A percentile compares a stretch with the other conserved stretches of the same genome.
Conservation (phyloP, 2,113 vertebrate species). For the Turnix velox region DNA sequence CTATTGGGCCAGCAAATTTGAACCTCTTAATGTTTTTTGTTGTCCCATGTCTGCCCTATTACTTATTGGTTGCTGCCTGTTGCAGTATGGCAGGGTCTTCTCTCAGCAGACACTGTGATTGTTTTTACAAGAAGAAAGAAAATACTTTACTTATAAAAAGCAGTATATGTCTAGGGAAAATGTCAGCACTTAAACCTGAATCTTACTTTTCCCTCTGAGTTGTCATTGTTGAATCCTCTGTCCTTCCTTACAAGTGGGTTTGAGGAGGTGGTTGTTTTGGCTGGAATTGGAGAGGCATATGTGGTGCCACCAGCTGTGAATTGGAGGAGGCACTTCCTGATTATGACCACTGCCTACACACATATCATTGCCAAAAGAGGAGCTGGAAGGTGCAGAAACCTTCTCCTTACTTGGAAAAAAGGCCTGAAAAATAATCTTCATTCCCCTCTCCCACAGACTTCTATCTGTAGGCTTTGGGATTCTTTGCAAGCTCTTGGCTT, state of each 20-base stretch:
- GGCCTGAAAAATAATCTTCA: background rate
- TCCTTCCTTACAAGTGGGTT: slow-evolving; percentile 52
- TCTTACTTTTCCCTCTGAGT: slow-evolving; percentile 5
- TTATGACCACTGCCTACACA: slow-evolving; percentile 66
- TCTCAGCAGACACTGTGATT: background rate
- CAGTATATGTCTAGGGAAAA: background rate
- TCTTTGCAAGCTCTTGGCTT: background rate
- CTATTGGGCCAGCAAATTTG: background rate
- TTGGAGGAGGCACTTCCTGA: slow-evolving; percentile 68
- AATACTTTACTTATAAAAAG: background rate
- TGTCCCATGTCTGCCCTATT: background rate
- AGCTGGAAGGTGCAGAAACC: slow-evolving; percentile 21
- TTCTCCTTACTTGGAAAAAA: slow-evolving; percentile 52
- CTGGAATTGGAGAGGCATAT: slow-evolving; percentile 64
- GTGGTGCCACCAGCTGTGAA: slow-evolving; percentile 69
- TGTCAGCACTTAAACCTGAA: slow-evolving; percentile 1
- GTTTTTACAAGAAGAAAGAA: background rate
- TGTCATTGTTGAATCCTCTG: slow-evolving; percentile 45
- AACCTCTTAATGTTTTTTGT: background rate
- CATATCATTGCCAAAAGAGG: slow-evolving; percentile 44
- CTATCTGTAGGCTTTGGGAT: background rate
- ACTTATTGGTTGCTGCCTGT: rapidly evolving
- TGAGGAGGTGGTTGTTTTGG: slow-evolving; percentile 66
- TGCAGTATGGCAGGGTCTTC: background rate
- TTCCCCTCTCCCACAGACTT: background rate